Evolutionary conservation across 2,888 invertebrate genomes (phyloP).

Genomic region (Andrena minutula): DNA sequence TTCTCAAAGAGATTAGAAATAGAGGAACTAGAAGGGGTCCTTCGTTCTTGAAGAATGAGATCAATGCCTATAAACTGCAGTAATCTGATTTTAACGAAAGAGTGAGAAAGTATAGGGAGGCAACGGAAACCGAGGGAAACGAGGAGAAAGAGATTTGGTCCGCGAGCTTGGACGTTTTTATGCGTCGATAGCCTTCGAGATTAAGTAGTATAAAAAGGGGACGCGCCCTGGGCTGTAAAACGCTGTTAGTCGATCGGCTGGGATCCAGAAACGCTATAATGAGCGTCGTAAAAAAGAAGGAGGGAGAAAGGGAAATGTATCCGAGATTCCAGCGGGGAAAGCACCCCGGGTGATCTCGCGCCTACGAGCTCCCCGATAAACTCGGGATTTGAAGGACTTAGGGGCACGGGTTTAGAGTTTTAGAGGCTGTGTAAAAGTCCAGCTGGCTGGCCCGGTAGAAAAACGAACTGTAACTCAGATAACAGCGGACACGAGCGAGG

Average conservation of each 20-base stretch:
- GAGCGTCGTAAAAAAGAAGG: slow-evolving; percentile 33
- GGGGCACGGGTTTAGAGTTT: neutral
- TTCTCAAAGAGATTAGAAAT: neutral
- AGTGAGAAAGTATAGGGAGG: neutral
- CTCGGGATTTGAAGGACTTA: slow-evolving; percentile 53
- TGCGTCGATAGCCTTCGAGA: slow-evolving; percentile 46
- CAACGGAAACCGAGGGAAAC: neutral
- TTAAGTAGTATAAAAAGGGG: slow-evolving; percentile 45
- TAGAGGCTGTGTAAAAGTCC: slow-evolving; percentile 40
- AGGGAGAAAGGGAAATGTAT: slow-evolving; percentile 23
- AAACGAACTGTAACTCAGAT: slow-evolving; percentile 60
- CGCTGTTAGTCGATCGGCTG: slow-evolving; percentile 63
- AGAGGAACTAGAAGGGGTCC: no score
- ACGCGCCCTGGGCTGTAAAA: slow-evolving; percentile 58
- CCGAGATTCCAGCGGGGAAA: slow-evolving; percentile 44
- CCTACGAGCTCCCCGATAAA: slow-evolving; percentile 62
- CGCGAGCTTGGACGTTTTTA: slow-evolving; percentile 45
- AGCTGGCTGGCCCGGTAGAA: slow-evolving; percentile 38
- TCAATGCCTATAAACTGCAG: no score
- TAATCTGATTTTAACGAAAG: no score
- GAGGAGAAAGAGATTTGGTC: neutral
- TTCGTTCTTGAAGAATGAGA: no score
- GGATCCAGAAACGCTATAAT: slow-evolving; percentile 35
- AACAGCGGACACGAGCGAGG: slow-evolving; percentile 44
- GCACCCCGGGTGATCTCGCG: slow-evolving; percentile 41